These are phyloP conservation scores for Scaptomyza caliginosa DNA, from an alignment of 2,888 invertebrate genomes.

Conservation along the genomic window DNA sequence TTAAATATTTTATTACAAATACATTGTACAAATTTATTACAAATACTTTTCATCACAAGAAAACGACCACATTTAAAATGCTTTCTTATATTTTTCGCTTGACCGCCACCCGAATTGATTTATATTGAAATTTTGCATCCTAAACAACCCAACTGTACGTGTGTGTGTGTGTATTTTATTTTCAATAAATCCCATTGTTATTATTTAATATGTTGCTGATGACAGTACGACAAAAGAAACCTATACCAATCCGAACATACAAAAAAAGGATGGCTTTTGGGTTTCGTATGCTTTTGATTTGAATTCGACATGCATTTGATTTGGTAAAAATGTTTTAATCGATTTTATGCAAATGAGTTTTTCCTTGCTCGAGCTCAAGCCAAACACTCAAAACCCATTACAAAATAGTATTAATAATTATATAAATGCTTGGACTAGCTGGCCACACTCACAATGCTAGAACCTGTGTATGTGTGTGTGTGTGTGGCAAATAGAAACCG, in stretches of 20 bases:
- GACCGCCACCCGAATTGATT: not conserved
- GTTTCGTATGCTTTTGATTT: constrained; percentile 41
- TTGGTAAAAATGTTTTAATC: constrained; percentile 68
- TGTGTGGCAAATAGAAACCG: constrained; percentile 24
- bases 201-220: not conserved
- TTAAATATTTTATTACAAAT: not conserved
- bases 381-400: constrained; percentile 76
- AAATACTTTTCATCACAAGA: not conserved
- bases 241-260: not conserved
- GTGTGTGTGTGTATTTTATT: not conserved
- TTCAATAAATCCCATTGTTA: not conserved
- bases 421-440: constrained; percentile 42
- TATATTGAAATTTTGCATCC: not conserved
- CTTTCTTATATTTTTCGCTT: not conserved
- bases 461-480: constrained; percentile 5
- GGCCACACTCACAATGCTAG: constrained; percentile 11
- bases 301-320: constrained; percentile 70
- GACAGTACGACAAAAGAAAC: not conserved
- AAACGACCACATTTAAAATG: not conserved
- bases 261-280: not conserved
- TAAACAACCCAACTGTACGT: not conserved
- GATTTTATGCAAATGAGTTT: constrained; percentile 78
- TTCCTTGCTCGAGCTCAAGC: constrained; percentile 31
- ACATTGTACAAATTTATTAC: not conserved
- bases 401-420: constrained; percentile 78